Percentiles rank a stretch among this genome's conserved stretches.
Evolutionary conservation across 2,888 invertebrate genomes (phyloP).

Genomic region (Phanerotoma sp.): DNA sequence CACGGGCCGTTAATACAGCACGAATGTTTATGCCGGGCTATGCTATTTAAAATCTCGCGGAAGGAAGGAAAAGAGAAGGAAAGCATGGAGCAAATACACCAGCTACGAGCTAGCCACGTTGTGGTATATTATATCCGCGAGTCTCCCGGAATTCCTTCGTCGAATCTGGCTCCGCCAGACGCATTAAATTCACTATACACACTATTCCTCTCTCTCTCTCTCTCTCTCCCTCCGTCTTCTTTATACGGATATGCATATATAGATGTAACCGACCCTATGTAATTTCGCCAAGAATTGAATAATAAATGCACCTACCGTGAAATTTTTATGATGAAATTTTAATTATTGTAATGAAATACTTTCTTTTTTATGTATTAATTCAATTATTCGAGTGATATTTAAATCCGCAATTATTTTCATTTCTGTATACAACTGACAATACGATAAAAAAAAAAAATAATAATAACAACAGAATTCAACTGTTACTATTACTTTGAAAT

Average conservation of each 20-base stretch:
- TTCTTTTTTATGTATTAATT: too few relatives aligned
- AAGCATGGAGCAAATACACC: background rate
- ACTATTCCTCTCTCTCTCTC: background rate
- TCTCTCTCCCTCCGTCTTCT: background rate
- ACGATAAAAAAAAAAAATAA: too few relatives aligned
- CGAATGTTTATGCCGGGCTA: constrained; percentile 39
- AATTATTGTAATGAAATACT: background rate
- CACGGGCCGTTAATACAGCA: constrained; percentile 45
- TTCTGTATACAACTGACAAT: too few relatives aligned
- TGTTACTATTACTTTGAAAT: too few relatives aligned
- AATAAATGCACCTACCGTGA: constrained; percentile 1
- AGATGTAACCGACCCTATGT: constrained; percentile 21
- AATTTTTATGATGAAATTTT: background rate
- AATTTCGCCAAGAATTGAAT: constrained; percentile 24
- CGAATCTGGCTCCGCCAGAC: constrained; percentile 27
- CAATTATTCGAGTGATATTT: too few relatives aligned
- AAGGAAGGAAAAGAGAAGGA: constrained; percentile 29
- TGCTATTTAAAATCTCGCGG: constrained; percentile 41
- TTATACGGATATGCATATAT: too few relatives aligned
- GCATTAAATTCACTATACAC: constrained; percentile 21
- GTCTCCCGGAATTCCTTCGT: constrained; percentile 27
- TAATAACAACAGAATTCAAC: too few relatives aligned
- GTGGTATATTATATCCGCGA: constrained; percentile 28
- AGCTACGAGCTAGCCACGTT: constrained; percentile 1
- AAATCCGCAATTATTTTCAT: too few relatives aligned